Base-by-base conservation (phyloP, 2,797 vertebrate species). In the Philypnodon macrostomus region DNA sequence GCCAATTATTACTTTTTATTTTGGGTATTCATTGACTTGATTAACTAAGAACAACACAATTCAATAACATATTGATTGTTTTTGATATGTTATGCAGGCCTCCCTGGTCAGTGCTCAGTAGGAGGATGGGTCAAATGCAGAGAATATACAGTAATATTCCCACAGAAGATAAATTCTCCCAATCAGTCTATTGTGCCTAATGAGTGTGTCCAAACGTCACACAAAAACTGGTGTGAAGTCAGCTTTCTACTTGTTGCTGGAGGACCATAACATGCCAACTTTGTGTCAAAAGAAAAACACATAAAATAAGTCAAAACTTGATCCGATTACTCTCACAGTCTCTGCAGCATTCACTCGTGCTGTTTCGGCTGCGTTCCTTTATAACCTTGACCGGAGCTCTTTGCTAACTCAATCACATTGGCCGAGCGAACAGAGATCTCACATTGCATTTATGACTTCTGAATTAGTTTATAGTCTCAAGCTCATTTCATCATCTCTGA, bases 391-490 rank as follows among this genome's bases (percentile, higher is more conserved):
- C 50, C 41, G 2, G 3, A 47, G 53, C 61, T 32, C 49, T 49
- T 31, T 24, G 11, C 42, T 34, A 73, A 73, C 56, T 33, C 1
- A 53, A 72, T 73, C 65, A 40, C 50, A 26, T 33, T 30, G 51
- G 13, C 17, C 23, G 33, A 58, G 38, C 24, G 34, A 71, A 63
- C 53, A 47, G 38, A 65, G 72, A 68, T 40, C 21, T 26, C 23
- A 33, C 62, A 52, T 45, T 34, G 8, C 40, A 42, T 44, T 75
- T 47, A 54, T 62, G 58, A 61, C 38, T 58, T 63, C 45, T 14
- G 61, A 74, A 79, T 75, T 42, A 65, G 63, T 79, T 82, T 73
- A 80, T n/a, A n/a, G n/a, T 19, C 70, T 66, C 57, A 49, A 61
- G 71, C 42, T 74, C 63, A 71, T 74, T 79, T 75, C 58, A 81